phyloP scores from a whole-genome alignment of 2,888 invertebrate species.

The Digitonthophagus gazella region DNA sequence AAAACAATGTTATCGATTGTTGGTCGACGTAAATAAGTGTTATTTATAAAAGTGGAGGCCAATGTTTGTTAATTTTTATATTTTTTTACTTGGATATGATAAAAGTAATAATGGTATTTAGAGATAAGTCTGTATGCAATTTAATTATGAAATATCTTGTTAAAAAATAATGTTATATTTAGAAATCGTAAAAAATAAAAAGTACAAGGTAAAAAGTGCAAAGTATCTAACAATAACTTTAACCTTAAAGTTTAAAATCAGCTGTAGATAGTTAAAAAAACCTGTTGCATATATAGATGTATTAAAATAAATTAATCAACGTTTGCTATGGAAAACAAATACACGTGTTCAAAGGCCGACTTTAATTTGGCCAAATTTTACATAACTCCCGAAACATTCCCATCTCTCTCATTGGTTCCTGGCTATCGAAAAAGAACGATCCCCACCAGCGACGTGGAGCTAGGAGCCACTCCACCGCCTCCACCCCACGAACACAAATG shows the following conservation, averaged over 20 bases:
- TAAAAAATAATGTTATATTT: too few relatives aligned
- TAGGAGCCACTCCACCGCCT: not conserved
- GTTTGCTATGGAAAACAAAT: too few relatives aligned
- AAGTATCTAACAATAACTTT: too few relatives aligned
- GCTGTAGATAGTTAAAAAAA: too few relatives aligned
- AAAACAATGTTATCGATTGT: not conserved
- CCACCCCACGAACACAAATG: not conserved
- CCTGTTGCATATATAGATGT: too few relatives aligned
- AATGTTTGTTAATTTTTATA: not conserved
- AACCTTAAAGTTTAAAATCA: too few relatives aligned
- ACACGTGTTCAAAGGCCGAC: not conserved
- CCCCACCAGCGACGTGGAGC: not conserved
- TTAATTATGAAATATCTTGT: too few relatives aligned
- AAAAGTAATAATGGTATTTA: not conserved
- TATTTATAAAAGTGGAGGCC: not conserved
- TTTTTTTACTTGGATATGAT: not conserved
- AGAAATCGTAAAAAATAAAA: too few relatives aligned
- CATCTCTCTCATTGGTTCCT: too few relatives aligned
- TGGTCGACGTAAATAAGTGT: not conserved
- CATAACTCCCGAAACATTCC: not conserved
- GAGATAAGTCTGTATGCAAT: not conserved
- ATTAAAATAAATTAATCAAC: too few relatives aligned
- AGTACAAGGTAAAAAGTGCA: too few relatives aligned
- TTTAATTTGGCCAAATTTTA: not conserved
- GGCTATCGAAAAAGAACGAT: too few relatives aligned